Evolutionary conservation across 2,888 invertebrate genomes (phyloP).

Genomic region (Hypomecis atomaria): DNA sequence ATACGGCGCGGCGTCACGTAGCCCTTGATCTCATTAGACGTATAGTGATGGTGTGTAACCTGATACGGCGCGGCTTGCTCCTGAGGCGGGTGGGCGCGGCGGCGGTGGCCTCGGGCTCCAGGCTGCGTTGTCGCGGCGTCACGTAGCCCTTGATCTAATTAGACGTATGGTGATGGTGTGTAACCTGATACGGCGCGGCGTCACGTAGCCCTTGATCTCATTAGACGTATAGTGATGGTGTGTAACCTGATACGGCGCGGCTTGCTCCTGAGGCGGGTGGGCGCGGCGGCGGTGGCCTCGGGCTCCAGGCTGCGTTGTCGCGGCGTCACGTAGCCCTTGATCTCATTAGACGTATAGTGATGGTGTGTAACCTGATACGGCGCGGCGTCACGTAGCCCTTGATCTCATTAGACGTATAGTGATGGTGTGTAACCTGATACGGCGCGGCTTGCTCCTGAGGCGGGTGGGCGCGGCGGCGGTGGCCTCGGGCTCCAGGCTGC

Average conservation of each 20-base stretch:
- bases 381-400: no score
- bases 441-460: constrained; percentile 59
- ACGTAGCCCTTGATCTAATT: constrained; percentile 94
- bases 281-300: constrained; percentile 82
- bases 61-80: constrained; percentile 83
- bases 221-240: no score
- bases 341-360: no score
- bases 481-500: constrained; percentile 91
- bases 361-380: no score
- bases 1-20: constrained; percentile 91
- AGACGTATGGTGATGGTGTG: no score
- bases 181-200: no score
- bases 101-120: no score
- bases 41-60: constrained; percentile 69
- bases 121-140: constrained; percentile 88
- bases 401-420: no score
- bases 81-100: no score
- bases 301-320: constrained; percentile 90
- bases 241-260: constrained; percentile 89
- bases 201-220: no score
- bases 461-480: constrained; percentile 65
- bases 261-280: constrained; percentile 35
- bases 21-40: constrained; percentile 85
- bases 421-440: no score
- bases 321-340: no score